Evolutionary conservation across 2,113 vertebrate species (phyloP).

Genomic region (Ceyx melanurus): DNA sequence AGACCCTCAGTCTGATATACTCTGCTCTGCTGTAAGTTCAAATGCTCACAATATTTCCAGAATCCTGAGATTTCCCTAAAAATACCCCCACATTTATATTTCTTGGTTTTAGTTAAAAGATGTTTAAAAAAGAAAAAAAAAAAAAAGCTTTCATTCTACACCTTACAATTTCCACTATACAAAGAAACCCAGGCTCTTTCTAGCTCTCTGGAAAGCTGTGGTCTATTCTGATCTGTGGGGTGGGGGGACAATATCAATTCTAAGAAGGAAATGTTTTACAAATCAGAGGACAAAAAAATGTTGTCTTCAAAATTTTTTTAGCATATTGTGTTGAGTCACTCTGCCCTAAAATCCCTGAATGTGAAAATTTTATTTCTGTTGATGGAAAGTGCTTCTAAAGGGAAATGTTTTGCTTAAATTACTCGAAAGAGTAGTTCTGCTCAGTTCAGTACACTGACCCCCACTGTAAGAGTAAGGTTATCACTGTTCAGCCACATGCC

Average conservation of each 20-base stretch:
- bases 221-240: accelerated
- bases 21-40: background rate
- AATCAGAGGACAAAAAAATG: background rate
- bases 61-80: conserved; percentile 16
- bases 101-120: background rate
- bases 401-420: background rate
- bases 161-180: background rate
- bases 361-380: background rate
- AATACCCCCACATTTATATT: background rate
- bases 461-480: background rate
- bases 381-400: background rate
- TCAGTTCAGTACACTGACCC: background rate
- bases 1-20: background rate
- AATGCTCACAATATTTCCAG: conserved; percentile 30
- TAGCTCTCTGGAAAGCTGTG: background rate
- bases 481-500: background rate
- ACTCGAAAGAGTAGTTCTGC: background rate
- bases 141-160: background rate
- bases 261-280: background rate
- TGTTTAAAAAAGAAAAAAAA: background rate
- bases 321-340: background rate
- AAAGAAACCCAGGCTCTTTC: background rate
- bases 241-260: background rate
- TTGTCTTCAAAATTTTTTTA: background rate
- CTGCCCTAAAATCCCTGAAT: background rate